Conservation (phyloP, 2,888 invertebrate genomes). For the Bimastos eiseni region DNA sequence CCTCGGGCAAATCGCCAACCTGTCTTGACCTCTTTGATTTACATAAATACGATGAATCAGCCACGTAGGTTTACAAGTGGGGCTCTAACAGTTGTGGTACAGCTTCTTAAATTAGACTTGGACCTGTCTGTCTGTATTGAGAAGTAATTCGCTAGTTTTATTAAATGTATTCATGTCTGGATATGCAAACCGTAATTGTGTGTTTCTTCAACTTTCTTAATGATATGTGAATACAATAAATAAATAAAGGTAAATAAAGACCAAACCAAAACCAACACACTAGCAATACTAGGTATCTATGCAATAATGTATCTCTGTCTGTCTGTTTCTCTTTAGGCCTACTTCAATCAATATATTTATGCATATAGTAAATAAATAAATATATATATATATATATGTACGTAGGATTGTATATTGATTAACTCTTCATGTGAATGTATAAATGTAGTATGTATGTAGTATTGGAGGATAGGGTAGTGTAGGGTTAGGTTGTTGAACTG, state of each 20-base stretch:
- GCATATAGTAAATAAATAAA: too few species aligned
- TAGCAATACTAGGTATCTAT: background rate
- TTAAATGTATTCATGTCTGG: too few species aligned
- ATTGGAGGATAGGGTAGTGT: too few species aligned
- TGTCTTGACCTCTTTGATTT: background rate
- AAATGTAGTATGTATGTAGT: background rate
- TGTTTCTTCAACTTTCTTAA: too few species aligned
- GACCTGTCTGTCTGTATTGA: too few species aligned
- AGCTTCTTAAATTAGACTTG: background rate
- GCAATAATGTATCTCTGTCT: background rate
- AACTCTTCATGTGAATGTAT: background rate
- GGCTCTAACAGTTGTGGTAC: background rate
- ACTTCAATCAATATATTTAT: too few species aligned
- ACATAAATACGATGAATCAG: background rate
- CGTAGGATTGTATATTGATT: too few species aligned
- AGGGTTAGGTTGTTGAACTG: too few species aligned
- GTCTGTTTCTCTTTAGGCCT: background rate
- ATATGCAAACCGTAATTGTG: too few species aligned
- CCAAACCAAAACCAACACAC: background rate
- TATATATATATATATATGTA: background rate
- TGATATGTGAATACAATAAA: too few species aligned
- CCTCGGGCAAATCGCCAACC: background rate
- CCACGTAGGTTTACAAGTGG: background rate
- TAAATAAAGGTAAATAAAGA: too few species aligned
- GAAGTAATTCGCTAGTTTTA: too few species aligned